Percentiles rank a stretch among this genome's conserved stretches.
Evolutionary conservation across 1,140 invertebrate species (phyloP).

Genomic region (Heliconius himera): DNA sequence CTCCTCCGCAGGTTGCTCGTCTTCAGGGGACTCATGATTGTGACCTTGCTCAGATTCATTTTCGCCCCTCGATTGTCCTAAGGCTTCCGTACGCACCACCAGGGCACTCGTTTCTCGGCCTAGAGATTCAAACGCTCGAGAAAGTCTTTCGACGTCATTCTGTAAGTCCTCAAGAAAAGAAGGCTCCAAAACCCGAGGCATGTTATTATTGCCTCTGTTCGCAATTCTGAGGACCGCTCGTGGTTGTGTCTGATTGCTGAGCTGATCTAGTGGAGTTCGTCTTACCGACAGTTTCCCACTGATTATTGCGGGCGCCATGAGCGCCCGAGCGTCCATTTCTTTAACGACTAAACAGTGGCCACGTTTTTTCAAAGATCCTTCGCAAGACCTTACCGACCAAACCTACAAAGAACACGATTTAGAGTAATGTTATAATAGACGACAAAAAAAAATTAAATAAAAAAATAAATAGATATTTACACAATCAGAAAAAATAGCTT

Average conservation of each 20-base stretch:
- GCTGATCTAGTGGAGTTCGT: conserved; percentile 56
- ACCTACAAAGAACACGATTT: conserved; percentile 49
- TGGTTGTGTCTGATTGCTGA: conserved; percentile 55
- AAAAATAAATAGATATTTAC: conserved; percentile 46
- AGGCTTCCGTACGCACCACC: conserved; percentile 49
- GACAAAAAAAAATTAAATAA: neutral
- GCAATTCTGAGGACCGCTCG: conserved; percentile 68
- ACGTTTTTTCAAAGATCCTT: conserved; percentile 70
- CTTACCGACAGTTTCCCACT: conserved; percentile 61
- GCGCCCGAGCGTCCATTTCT: conserved; percentile 56
- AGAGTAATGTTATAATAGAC: neutral
- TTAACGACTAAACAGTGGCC: conserved; percentile 60
- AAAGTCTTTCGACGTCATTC: conserved; percentile 58
- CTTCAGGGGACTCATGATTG: neutral
- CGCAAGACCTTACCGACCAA: conserved; percentile 71
- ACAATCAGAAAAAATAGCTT: conserved; percentile 73
- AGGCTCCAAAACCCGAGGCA: conserved; percentile 44
- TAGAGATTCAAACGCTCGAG: conserved; percentile 59
- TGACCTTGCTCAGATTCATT: conserved; percentile 12
- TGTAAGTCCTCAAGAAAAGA: conserved; percentile 61
- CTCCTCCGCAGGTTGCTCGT: neutral
- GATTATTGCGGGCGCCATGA: conserved; percentile 51
- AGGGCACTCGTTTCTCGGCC: conserved; percentile 55
- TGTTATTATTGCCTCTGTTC: conserved; percentile 53
- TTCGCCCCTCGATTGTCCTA: conserved; percentile 51